These are phyloP conservation scores for Chymomyza amoena DNA, from an alignment of 2,888 invertebrate genomes.

Conservation along the genomic window DNA sequence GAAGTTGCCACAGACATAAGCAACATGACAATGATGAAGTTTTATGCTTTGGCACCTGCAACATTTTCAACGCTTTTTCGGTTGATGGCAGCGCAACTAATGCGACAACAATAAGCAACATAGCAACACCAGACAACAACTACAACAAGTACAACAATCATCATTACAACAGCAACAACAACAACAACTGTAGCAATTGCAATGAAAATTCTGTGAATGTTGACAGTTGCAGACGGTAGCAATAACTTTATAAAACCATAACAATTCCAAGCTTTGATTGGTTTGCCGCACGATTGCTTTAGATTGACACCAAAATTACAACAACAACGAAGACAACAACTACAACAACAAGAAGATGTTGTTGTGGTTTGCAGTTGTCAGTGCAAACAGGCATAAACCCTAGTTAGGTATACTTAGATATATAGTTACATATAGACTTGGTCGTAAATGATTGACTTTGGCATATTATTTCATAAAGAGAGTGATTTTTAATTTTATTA, in stretches of 20 bases:
- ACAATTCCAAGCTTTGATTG: neutral
- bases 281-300: neutral
- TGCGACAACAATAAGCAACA: neutral
- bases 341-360: too few relatives aligned
- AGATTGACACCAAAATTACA: neutral
- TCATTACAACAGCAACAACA: neutral
- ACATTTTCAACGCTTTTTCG: constrained; percentile 24
- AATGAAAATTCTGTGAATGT: neutral
- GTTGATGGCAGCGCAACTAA: neutral
- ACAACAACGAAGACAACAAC: neutral
- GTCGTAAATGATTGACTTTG: too few relatives aligned
- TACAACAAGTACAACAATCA: too few relatives aligned
- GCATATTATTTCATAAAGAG: too few relatives aligned
- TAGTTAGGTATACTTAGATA: too few relatives aligned
- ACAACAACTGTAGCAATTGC: neutral
- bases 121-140: neutral
- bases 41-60: constrained; percentile 72
- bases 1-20: constrained; percentile 15
- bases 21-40: constrained; percentile 67
- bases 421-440: too few relatives aligned
- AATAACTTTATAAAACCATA: neutral
- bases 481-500: too few relatives aligned
- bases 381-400: neutral
- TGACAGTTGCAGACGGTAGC: neutral
- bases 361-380: neutral